These are phyloP conservation scores for Strongylocentrotus purpuratus DNA, from an alignment of 35 echinoderm and acorn worm species.

Conservation along the genomic window DNA sequence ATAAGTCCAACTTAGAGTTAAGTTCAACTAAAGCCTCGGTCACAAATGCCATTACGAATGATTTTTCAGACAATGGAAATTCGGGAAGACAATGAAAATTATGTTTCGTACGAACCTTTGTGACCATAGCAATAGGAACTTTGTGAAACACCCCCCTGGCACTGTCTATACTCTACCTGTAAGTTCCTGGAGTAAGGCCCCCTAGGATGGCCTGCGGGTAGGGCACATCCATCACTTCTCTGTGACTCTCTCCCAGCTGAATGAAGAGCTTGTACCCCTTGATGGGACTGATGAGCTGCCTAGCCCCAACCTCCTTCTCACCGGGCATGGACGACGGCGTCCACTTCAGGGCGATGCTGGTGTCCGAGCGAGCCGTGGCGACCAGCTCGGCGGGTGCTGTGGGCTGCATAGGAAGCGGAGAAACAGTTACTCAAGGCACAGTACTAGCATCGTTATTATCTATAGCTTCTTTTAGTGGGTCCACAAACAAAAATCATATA, in stretches of 20 bases:
- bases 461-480: not conserved
- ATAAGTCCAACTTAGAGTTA: too few species aligned
- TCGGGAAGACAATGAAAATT: too few species aligned
- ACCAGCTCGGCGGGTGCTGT: constrained; percentile 56
- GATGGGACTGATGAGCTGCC: constrained; percentile 28
- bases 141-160: too few species aligned
- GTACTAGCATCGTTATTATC: not conserved
- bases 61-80: too few species aligned
- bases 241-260: constrained; percentile 58
- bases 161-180: constrained; percentile 54
- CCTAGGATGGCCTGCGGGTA: constrained; percentile 76
- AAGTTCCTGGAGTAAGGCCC: constrained; percentile 77
- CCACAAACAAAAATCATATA: too few species aligned
- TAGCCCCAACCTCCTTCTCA: not conserved
- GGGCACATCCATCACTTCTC: constrained; percentile 71
- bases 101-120: too few species aligned
- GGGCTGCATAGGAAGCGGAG: not conserved
- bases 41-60: too few species aligned
- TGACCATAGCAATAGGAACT: too few species aligned
- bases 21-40: too few species aligned
- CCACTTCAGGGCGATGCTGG: constrained; percentile 80
- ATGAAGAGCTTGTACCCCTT: constrained; percentile 79
- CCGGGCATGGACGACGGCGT: constrained; percentile 43
- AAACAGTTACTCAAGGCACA: not conserved
- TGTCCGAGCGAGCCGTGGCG: constrained; percentile 56